phyloP scores from a whole-genome alignment of 2,113 vertebrate genomes.

The Orycteropus afer region DNA sequence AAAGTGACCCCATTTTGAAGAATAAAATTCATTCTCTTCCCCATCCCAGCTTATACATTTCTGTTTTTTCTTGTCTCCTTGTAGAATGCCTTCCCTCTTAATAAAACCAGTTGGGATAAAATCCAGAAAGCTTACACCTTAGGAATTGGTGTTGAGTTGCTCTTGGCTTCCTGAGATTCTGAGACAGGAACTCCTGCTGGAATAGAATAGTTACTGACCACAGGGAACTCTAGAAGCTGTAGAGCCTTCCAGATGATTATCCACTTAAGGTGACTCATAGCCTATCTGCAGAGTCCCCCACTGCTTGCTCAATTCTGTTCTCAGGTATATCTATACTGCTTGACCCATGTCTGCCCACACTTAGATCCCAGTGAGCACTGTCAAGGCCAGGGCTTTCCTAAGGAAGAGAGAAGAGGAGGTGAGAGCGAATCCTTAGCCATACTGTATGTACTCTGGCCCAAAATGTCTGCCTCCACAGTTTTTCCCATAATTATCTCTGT shows the following conservation, averaged over 20 bases:
- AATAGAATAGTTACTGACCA: neutral
- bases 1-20: neutral
- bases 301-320: neutral
- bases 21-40: neutral
- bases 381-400: conserved; percentile 31
- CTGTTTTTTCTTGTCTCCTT: neutral
- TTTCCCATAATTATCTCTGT: neutral
- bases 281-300: neutral
- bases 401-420: neutral
- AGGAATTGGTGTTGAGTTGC: neutral
- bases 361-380: neutral
- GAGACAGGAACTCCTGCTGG: neutral
- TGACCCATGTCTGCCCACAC: neutral
- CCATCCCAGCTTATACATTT: no score
- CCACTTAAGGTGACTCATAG: no score
- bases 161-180: neutral
- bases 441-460: neutral
- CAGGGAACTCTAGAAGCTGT: neutral
- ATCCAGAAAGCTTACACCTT: neutral
- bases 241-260: no score
- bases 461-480: neutral
- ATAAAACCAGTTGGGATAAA: neutral
- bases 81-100: neutral
- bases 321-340: conserved; percentile 62
- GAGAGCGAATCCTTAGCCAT: neutral